phyloP scores from a whole-genome alignment of 2,888 invertebrate genomes.

The Lasioglossum lativentre region DNA sequence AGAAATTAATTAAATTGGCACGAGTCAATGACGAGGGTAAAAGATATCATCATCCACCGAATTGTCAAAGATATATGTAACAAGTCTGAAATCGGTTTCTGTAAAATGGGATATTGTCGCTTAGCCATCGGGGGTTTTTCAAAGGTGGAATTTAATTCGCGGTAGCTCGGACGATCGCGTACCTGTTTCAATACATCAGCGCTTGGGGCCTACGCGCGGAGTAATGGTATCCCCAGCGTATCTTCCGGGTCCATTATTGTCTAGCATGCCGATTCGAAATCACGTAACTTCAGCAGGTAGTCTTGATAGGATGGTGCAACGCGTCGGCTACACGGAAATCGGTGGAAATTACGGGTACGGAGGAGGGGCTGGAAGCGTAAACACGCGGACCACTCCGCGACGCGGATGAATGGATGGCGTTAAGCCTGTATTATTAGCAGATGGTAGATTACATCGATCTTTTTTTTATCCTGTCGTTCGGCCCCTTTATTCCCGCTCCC shows the following conservation, averaged over 20 bases:
- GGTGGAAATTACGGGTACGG: conserved; percentile 4
- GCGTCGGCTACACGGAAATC: conserved; percentile 1
- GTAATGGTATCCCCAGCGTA: background rate
- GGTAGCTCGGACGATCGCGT: background rate
- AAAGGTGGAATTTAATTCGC: background rate
- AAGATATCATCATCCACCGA: too few relatives aligned
- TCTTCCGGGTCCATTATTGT: background rate
- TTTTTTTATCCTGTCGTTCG: conserved; percentile 49
- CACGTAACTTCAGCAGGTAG: conserved; percentile 38
- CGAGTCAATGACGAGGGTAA: too few relatives aligned
- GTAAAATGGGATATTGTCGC: too few relatives aligned
- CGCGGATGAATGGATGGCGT: conserved; percentile 77
- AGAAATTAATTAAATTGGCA: too few relatives aligned
- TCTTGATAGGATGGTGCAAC: conserved; percentile 4
- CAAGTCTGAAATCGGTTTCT: too few relatives aligned
- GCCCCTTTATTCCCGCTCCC: conserved; percentile 53
- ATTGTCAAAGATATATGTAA: too few relatives aligned
- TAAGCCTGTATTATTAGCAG: conserved; percentile 83
- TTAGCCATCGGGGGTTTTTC: too few relatives aligned
- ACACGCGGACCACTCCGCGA: conserved; percentile 50
- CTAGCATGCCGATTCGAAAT: conserved; percentile 19
- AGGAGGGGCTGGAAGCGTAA: conserved; percentile 47
- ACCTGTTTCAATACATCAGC: background rate
- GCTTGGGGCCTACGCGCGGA: background rate
- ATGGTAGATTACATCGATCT: conserved; percentile 83